Percentiles rank a stretch among this genome's conserved stretches.
Conservation (phyloP, 2,888 invertebrate genomes). For the Sphaeridia pumilis region DNA sequence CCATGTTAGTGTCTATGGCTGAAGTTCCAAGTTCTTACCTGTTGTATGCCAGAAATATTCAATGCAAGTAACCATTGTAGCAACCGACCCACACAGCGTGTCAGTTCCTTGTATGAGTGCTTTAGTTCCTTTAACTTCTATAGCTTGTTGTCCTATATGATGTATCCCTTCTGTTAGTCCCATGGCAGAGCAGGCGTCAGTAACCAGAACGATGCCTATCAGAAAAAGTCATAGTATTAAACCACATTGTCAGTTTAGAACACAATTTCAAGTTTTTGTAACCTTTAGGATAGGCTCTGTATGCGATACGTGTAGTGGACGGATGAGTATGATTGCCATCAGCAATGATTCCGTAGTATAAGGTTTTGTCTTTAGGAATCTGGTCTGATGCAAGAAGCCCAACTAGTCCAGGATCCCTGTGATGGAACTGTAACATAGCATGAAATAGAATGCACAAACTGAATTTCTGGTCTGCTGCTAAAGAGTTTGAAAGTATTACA, state of each 20-base stretch:
- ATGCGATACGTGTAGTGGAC: conserved; percentile 85
- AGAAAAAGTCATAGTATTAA: no score
- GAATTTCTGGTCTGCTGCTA: no score
- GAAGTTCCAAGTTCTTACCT: no score
- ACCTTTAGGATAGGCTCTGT: conserved; percentile 75
- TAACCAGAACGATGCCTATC: conserved; percentile 74
- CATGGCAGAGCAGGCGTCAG: conserved; percentile 89
- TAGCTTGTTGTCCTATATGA: conserved; percentile 67
- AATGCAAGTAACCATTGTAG: conserved; percentile 74
- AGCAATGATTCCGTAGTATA: conserved; percentile 89
- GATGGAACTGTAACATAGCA: conserved; percentile 64
- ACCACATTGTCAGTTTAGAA: no score
- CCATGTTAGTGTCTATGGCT: no score
- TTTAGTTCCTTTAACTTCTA: conserved; percentile 60
- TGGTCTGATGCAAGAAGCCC: conserved; percentile 72
- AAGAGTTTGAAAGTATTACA: conserved; percentile 46
- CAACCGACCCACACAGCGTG: conserved; percentile 83
- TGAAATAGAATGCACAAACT: no score
- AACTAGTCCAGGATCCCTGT: conserved; percentile 92
- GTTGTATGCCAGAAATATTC: conserved; percentile 66
- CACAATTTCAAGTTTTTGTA: no score
- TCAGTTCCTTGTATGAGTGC: conserved; percentile 78
- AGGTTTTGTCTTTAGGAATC: conserved; percentile 49
- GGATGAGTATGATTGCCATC: conserved; percentile 97
- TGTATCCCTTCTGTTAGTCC: conserved; percentile 79